Base-by-base conservation (phyloP, 2,797 vertebrate species). In the Masticophis lateralis region DNA sequence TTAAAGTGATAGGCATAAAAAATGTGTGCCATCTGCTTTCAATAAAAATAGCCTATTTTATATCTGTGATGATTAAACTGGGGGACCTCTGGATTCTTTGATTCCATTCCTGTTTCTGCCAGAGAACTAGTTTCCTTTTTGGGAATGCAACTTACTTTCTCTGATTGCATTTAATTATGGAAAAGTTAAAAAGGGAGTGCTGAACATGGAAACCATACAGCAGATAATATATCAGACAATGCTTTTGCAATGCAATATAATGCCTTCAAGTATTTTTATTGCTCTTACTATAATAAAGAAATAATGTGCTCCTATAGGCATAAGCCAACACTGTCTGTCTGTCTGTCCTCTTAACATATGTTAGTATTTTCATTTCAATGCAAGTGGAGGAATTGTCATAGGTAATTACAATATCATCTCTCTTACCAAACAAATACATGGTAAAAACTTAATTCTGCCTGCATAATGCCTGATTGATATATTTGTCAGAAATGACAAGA, bases 1-100 rank as follows among this genome's bases (percentile, higher is more conserved):
- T 95, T 96, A 93, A 96, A 96, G 90, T 79, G 79, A 92, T 56
- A 90, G 92, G 94, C 95, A 94, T 32, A 96, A 96, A 96, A 97
- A 97, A 96, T 96, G 95, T 96, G 83, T 91, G 92, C 94, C 96
- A 97, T 96, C 95, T 97, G 96, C 97, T 97, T 97, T 96, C 95
- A 96, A 96, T 97, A 95, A 96, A 96, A 97, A 95, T 94, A 96
- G 93, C 91, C 93, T 94, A 93, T 97, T 97, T 96, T 94, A 96
- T 96, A 95, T 94, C 94, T 95, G 95, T 95, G 91, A 90, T 97
- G 95, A 96, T 96, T 95, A 94, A 94, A 96, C 94, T 13, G 0
- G 91, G 93, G 93, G 91, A 96, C 93, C 93, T 95, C 86, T 94
- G 91, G 91, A 94, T 94, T 96, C 94, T 95, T 0, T 88, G 92